Evolutionary conservation across 2,113 vertebrate genomes (phyloP), one percentile per base, ranked within the genome.

Genomic region (Struthio camelus): DNA sequence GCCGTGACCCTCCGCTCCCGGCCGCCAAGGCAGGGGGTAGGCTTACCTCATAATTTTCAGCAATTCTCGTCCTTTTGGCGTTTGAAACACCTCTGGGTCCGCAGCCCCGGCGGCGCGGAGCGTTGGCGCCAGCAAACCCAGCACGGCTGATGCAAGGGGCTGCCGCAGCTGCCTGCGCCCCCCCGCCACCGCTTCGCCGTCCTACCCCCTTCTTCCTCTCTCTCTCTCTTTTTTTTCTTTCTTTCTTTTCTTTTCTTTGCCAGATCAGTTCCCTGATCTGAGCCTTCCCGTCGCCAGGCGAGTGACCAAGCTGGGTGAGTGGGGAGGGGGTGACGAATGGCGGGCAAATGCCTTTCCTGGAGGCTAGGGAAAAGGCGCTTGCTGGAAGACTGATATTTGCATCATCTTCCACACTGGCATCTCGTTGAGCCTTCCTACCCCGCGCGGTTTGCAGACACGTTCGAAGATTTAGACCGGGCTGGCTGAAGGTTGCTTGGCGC

Each of bases 351-450:
- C 28, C 50, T 83, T 94, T 56, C 54, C 93, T 78, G 69, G 76
- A 80, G 94, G 51, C 30, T 62, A 4, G 40, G 67, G 76, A 69
- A 58, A 73, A 93, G 25, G 81, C 36, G n/a, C 69, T 92, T 90
- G 42, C 58, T 87, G 50, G 18, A 72, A 83, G 77, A 38, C 66
- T 38, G 54, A 20, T 78, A 50, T 97, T 97, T 97, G 69, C 85
- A 73, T 95, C 18, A 75, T 66, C 56, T 83, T 90, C 95, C 87
- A 71, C 4, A 1, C 61, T 0, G 42, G 88, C 85, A 91, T 97
- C 95, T 96, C 77, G 91, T 77, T 94, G 85, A 94, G 82, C 71
- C 96, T 91, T 85, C 76, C 72, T 65, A 62, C 85, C 78, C 34
- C 0, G 0, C 67, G 18, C 0, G 2, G 16, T 40, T 85, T 84